Conservation (phyloP, 2,113 vertebrate genomes). For the Balaeniceps rex region DNA sequence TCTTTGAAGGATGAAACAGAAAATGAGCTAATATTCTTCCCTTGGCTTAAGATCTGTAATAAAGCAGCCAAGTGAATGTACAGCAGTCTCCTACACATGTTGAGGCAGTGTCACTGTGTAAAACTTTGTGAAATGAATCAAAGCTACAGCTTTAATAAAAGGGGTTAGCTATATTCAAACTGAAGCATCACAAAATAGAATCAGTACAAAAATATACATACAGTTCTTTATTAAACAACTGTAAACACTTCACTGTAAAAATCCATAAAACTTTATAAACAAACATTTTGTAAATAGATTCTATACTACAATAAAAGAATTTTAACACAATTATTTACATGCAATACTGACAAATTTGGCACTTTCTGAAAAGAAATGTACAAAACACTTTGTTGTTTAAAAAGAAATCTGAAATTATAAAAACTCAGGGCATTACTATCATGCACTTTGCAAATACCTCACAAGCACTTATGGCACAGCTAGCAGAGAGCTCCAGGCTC, state of each 20-base stretch:
- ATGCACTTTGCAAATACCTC: conserved; percentile 85
- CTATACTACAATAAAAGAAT: conserved; percentile 86
- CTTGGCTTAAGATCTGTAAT: not conserved
- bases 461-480: conserved; percentile 84
- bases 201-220: conserved; percentile 86
- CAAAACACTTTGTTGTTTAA: conserved; percentile 82
- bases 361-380: conserved; percentile 89
- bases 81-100: fast-evolving
- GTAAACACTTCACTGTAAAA: conserved; percentile 98
- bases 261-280: conserved; percentile 90
- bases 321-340: conserved; percentile 95
- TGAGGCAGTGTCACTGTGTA: not conserved
- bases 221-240: conserved; percentile 91
- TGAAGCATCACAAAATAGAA: conserved; percentile 73
- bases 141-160: not conserved
- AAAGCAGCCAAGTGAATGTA: not conserved
- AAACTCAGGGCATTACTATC: conserved; percentile 80
- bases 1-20: not conserved
- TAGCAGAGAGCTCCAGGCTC: conserved; percentile 72
- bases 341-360: conserved; percentile 94
- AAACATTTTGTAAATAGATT: conserved; percentile 88
- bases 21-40: not conserved
- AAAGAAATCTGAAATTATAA: conserved; percentile 81
- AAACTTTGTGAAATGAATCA: not conserved
- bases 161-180: not conserved